Base-by-base conservation (phyloP, 2,113 vertebrate genomes). In the Hippocampus mohnikei region DNA sequence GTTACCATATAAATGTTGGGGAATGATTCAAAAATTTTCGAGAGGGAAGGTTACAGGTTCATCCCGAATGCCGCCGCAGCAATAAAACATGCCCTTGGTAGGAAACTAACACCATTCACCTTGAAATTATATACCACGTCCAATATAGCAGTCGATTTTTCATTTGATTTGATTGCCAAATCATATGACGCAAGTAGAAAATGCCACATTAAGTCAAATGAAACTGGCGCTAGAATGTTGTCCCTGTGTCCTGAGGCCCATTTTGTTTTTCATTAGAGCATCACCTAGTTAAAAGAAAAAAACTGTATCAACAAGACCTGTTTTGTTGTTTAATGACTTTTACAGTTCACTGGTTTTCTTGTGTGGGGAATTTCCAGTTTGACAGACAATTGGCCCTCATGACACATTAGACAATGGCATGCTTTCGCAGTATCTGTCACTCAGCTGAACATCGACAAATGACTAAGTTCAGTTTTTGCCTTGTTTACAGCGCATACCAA, bases 141-240 rank as follows among this genome's bases (percentile, higher is more conserved):
- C 59, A 74, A 55, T 77, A 58, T 71, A 70, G 76, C 72, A 62
- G 67, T 65, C 50, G 68, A 67, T 73, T 73, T 77, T 66, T 73
- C 77, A 46, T 81, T 85, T 86, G 84, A 87, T 90, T 90, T 88
- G 84, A 83, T 88, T 91, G 85, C 87, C 80, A 89, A 81, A 87
- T 91, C 84, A 84, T 25, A 79, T 85, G 64, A 80, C 73, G 69
- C 67, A 81, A 63, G 76, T 79, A 79, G 85, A 87, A 84, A 81
- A 50, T 76, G 69, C 74, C 65, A 77, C 74, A 85, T 85, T 85
- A 80, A 74, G 78, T 79, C 77, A 85, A 84, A 85, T 85, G 78
- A 85, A 75, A 88, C 69, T 80, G 81, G 62, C 82, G 69, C 76
- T 71, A 80, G 82, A 86, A 86, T 87, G 81, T 16, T 16, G 15